Conservation (phyloP, 2,888 invertebrate species). For the Ectropis crepuscularia region DNA sequence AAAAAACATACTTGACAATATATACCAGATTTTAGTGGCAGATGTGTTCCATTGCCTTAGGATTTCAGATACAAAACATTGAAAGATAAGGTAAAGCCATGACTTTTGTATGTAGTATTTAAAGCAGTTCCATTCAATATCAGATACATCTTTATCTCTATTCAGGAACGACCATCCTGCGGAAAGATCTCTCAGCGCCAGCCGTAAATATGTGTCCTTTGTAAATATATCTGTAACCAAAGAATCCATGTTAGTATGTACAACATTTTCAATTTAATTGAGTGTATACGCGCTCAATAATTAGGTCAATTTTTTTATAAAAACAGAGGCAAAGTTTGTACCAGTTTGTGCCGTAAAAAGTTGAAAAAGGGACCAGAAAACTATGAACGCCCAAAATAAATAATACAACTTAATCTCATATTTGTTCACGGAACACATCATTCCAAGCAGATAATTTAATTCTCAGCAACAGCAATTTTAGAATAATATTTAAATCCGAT, state of each 20-base stretch:
- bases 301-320: not conserved
- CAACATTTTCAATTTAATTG: too few species aligned
- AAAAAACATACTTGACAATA: slow-evolving; percentile 76
- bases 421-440: slow-evolving; percentile 55
- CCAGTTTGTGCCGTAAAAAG: slow-evolving; percentile 81
- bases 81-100: slow-evolving; percentile 83
- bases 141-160: slow-evolving; percentile 87
- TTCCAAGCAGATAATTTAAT: slow-evolving; percentile 2
- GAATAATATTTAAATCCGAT: not conserved
- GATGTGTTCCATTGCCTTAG: slow-evolving; percentile 59
- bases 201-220: slow-evolving; percentile 48
- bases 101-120: slow-evolving; percentile 80
- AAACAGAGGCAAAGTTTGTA: slow-evolving; percentile 49
- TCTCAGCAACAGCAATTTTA: not conserved
- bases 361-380: slow-evolving; percentile 83
- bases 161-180: slow-evolving; percentile 84
- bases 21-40: slow-evolving; percentile 82
- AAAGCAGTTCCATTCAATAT: slow-evolving; percentile 90
- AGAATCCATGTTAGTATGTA: too few species aligned
- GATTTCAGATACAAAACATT: slow-evolving; percentile 82
- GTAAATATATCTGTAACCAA: slow-evolving; percentile 64
- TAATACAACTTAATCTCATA: slow-evolving; percentile 79
- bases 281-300: not conserved
- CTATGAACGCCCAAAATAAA: slow-evolving; percentile 80
- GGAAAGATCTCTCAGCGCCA: slow-evolving; percentile 75